Evolutionary conservation across 2,888 invertebrate species (phyloP), one percentile per base, ranked within the genome.

Genomic region (Omphaloscelis lunosa): DNA sequence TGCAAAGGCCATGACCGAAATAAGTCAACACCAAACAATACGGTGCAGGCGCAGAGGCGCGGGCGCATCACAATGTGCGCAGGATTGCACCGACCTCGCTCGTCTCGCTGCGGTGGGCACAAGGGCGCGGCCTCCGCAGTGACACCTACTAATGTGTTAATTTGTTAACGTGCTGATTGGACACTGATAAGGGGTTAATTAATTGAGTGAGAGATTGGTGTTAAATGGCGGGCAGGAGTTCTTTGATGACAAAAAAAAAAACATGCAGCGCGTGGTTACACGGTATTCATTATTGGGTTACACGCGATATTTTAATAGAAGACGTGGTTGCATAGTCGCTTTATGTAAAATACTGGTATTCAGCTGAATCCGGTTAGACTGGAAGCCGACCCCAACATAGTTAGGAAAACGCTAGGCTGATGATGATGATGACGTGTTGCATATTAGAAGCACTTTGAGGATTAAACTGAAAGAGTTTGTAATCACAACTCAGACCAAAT

Each of bases 1-100:
- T 82, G 83, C 82, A 80, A 77, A 79, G 78, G 77, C 89, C 88
- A 79, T 88, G 88, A 88, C 89, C 86, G 84, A 77, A 82, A 84
- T 89, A 80, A 77, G 62, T 51, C 72, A 71, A 53, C 73, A 51
- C 29, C 61, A 74, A 84, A 88, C 89, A 88, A 88, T 88, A 86
- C 82, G 65, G 77, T 79, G 88, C 81, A 75, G 69, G 59, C 74
- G n/a, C 61, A 45, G 27, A 41, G 59, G 68, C 79, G 53, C 79
- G 75, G 79, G 84, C 67, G 84, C 84, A 86, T 79, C 79, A 75
- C 86, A 86, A 84, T 83, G 72, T 85, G 84, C 80, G 78, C 84
- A 83, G 83, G 84, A 79, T 77, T 88, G 86, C 86, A 76, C 66
- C 67, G 72, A 66, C 84, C 87, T 86, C 74, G 70, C 65, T 67